Base-by-base conservation (phyloP, 2,113 vertebrate genomes). In the Aphyosemion australe region DNA sequence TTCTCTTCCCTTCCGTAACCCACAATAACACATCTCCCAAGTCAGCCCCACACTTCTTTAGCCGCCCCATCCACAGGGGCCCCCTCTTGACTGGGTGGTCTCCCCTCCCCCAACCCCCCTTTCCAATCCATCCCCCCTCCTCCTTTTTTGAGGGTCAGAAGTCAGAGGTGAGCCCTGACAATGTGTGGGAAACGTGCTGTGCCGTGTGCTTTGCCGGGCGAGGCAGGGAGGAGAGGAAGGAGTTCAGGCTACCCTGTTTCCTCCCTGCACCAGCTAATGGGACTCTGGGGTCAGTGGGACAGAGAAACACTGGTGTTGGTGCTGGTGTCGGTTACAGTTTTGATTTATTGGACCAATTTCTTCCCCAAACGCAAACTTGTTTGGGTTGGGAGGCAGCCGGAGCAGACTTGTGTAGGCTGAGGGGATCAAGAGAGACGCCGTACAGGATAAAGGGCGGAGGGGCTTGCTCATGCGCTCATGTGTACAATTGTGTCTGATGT, bases 131-230 rank as follows among this genome's bases (percentile, higher is more conserved):
- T 4, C 46, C 62, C 56, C 53, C 74, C 56, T 19, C 56, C 26
- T 26, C 26, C 26, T 72, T 37, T 31, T 56, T 13, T 41, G 13
- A 34, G 78, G 91, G 89, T 90, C 79, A 88, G 68, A 82, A 84
- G 91, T 92, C 86, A 91, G 74, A 90, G 90, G 91, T 92, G 79
- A 82, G 61, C 83, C 73, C 69, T 60, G 52, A 84, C 79, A 83
- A 77, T 76, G 84, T 91, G 90, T 93, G 92, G 90, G 91, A 93
- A 92, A 92, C 82, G 82, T 88, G 88, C 78, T 69, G 59, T 1
- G 13, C 80, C 42, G 55, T 69, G 76, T 54, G 76, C 57, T 65
- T 50, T 0, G n/a, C 68, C 1, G 53, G 15, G 48, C 41, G n/a
- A 58, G 20, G 47, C 52, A 20, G 52, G 53, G 57, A 59, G 41